phyloP scores from a whole-genome alignment of 1,140 invertebrate genomes.

The Bombus difficillimus region DNA sequence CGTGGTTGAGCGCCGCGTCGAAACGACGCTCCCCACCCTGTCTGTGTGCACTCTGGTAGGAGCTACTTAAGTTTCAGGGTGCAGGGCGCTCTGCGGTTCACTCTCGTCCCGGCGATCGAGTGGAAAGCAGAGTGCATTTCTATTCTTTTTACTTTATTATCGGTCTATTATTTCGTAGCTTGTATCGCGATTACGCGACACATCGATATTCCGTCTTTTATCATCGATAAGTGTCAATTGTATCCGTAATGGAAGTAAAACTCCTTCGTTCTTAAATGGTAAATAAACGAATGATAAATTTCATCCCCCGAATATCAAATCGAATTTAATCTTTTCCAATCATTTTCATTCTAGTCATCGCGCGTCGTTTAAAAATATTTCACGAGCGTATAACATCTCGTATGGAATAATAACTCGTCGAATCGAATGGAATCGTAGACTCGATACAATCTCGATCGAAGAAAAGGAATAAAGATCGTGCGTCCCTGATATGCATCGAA shows the following conservation, averaged over 20 bases:
- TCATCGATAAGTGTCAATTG: neutral
- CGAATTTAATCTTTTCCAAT: neutral
- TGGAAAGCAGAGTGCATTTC: neutral
- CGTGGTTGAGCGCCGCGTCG: neutral
- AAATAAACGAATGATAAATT: neutral
- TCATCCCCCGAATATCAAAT: neutral
- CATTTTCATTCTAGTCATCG: neutral
- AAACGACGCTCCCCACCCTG: neutral
- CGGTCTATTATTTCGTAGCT: neutral
- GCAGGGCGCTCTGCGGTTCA: neutral
- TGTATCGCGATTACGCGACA: neutral
- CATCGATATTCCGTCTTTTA: neutral
- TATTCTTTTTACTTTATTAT: neutral
- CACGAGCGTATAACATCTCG: neutral
- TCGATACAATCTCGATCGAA: neutral
- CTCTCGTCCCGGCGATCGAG: constrained; percentile 4
- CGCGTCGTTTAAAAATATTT: no score
- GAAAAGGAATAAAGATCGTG: neutral
- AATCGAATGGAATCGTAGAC: neutral
- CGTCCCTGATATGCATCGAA: constrained; percentile 10
- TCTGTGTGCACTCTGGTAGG: neutral
- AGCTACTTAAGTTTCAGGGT: constrained; percentile 23
- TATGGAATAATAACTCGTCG: neutral
- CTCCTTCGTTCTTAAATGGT: no score
- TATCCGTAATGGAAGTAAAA: no score